Evolutionary conservation across 2,797 vertebrate genomes (phyloP).

Genomic region (Botia kubotai): DNA sequence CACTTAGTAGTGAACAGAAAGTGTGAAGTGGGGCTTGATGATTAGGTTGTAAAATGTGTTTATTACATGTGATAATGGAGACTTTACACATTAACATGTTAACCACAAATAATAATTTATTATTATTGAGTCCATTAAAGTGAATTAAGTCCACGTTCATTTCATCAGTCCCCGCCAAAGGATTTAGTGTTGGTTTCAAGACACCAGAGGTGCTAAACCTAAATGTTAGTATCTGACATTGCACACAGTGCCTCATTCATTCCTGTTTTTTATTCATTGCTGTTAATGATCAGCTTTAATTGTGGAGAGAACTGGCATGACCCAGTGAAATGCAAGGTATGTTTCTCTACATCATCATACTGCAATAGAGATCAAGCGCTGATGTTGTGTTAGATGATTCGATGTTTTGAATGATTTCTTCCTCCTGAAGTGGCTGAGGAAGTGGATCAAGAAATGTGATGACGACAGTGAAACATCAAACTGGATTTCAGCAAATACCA

Average conservation of each 20-base stretch:
- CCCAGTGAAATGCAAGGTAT: conserved; percentile 98
- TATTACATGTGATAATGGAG: neutral
- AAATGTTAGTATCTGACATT: neutral
- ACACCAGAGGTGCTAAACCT: neutral
- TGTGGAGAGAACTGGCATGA: conserved; percentile 99
- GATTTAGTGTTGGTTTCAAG: too few species aligned
- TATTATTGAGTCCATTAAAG: too few species aligned
- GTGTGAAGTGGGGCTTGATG: neutral
- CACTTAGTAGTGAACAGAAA: neutral
- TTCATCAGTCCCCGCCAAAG: too few species aligned
- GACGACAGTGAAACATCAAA: conserved; percentile 99
- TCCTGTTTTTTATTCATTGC: neutral
- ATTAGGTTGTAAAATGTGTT: neutral
- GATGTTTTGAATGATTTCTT: conserved; percentile 12
- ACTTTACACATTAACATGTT: too few species aligned
- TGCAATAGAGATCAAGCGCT: too few species aligned
- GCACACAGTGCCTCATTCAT: neutral
- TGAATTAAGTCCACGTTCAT: too few species aligned
- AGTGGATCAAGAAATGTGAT: conserved; percentile 99
- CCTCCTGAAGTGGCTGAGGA: conserved; percentile 91
- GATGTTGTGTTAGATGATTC: neutral
- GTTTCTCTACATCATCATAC: conserved; percentile 17
- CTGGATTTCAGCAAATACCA: conserved; percentile 99
- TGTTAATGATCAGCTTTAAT: conserved; percentile 86
- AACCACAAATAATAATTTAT: too few species aligned